Evolutionary conservation across 1,140 invertebrate genomes (phyloP).

Genomic region (Panagrolaimus sp.): DNA sequence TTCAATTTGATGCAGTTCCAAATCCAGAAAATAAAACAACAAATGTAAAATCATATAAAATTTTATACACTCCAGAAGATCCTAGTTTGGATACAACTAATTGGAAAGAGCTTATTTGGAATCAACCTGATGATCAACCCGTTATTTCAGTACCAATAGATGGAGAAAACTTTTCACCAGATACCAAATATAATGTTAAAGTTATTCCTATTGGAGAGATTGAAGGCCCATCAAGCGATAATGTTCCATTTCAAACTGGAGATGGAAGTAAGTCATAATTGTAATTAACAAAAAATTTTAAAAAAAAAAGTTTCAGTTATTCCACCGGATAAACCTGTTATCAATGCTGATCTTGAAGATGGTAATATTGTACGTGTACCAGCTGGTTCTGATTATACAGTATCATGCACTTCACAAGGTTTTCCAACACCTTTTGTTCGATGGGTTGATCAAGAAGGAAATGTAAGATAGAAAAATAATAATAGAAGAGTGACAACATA

Average conservation of each 20-base stretch:
- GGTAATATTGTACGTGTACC: slow-evolving; percentile 52
- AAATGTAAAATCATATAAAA: slow-evolving; percentile 49
- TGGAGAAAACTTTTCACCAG: slow-evolving; percentile 56
- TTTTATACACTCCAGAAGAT: slow-evolving; percentile 52
- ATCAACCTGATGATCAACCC: slow-evolving; percentile 27
- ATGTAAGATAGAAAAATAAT: slow-evolving; percentile 36
- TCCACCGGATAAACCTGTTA: slow-evolving; percentile 45
- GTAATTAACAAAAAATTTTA: too few relatives aligned
- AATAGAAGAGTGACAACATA: background rate
- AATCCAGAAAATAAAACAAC: slow-evolving; percentile 54
- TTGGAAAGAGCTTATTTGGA: slow-evolving; percentile 52
- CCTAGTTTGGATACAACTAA: slow-evolving; percentile 45
- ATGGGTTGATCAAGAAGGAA: slow-evolving; percentile 54
- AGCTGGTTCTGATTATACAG: slow-evolving; percentile 55
- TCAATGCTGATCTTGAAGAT: slow-evolving; percentile 52
- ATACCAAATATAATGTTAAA: slow-evolving; percentile 52
- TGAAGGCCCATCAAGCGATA: slow-evolving; percentile 45
- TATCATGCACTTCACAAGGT: slow-evolving; percentile 51
- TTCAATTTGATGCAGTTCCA: slow-evolving; percentile 46
- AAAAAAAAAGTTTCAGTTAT: slow-evolving; percentile 38
- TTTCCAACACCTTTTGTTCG: slow-evolving; percentile 45
- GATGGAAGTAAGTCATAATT: slow-evolving; percentile 39
- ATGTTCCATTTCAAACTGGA: slow-evolving; percentile 37
- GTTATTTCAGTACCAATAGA: slow-evolving; percentile 42
- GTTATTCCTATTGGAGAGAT: slow-evolving; percentile 52